A percentile compares a stretch with the other conserved stretches of the same genome.
Evolutionary conservation across 2,113 vertebrate genomes (phyloP).

Genomic region (Ancistrus triradiatus): DNA sequence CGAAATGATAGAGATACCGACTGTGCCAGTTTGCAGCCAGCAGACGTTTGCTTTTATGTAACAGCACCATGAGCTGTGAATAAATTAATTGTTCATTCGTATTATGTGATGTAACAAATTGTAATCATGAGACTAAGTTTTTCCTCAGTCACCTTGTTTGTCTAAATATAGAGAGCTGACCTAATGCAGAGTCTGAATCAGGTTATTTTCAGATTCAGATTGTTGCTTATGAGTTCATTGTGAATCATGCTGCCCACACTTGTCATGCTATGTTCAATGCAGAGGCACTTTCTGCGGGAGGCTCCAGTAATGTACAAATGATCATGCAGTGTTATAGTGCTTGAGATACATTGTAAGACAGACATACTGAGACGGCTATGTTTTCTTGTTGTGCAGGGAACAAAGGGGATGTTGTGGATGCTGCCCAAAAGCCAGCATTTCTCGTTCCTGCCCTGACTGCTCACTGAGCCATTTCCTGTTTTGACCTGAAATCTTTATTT

Average conservation of each 20-base stretch:
- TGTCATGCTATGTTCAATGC: constrained; percentile 25
- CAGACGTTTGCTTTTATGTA: too few species aligned
- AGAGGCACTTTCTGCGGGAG: constrained; percentile 16
- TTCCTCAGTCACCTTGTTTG: too few species aligned
- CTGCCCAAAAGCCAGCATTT: constrained; percentile 80
- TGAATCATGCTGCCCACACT: constrained; percentile 40
- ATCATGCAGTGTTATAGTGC: constrained; percentile 24
- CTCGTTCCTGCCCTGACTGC: constrained; percentile 85
- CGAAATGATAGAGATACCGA: too few species aligned
- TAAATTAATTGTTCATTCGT: too few species aligned
- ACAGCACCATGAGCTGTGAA: too few species aligned
- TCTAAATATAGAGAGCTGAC: constrained; percentile 30
- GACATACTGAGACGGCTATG: constrained; percentile 25
- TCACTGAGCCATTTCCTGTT: constrained; percentile 99
- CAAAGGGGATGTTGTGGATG: constrained; percentile 77
- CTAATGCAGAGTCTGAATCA: constrained; percentile 15
- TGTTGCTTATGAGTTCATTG: constrained; percentile 35
- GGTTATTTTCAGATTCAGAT: constrained; percentile 36
- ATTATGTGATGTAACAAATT: too few species aligned
- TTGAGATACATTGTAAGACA: background rate
- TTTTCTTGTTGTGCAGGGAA: constrained; percentile 36
- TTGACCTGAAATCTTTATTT: constrained; percentile 99
- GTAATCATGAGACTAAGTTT: too few species aligned
- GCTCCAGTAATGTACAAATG: constrained; percentile 23
- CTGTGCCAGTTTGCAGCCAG: too few species aligned